These are phyloP conservation scores for Phrynosoma blainvillii DNA, from an alignment of 2,113 vertebrate genomes.

Conservation along the genomic window DNA sequence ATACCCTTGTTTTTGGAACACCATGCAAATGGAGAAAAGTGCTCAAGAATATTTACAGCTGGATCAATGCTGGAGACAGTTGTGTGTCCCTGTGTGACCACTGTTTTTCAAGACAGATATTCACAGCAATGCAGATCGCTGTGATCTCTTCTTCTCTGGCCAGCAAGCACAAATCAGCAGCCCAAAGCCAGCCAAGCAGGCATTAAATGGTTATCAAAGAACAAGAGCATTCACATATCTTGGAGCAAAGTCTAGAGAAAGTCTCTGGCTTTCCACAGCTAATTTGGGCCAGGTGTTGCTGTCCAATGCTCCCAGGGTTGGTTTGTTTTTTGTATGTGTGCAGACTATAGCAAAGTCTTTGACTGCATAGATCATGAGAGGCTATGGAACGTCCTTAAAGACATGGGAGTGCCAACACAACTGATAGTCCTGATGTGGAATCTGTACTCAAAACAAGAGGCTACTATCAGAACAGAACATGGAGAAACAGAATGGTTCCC, in stretches of 20 bases:
- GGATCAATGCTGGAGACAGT: not conserved
- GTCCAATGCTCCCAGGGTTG: not conserved
- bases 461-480: no score
- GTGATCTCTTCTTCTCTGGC: not conserved
- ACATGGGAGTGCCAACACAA: no score
- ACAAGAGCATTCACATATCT: not conserved
- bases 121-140: not conserved
- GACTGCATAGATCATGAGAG: no score
- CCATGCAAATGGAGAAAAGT: not conserved
- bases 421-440: no score
- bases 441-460: no score
- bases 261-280: not conserved
- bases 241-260: not conserved
- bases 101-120: not conserved
- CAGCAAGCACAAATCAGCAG: not conserved
- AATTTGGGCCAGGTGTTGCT: not conserved
- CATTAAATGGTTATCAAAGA: not conserved
- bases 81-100: not conserved
- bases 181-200: not conserved
- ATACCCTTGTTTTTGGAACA: no score
- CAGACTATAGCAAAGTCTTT: no score
- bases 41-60: constrained; percentile 14
- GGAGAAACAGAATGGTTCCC: no score
- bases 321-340: not conserved
- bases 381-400: no score